Evolutionary conservation across 2,888 invertebrate species (phyloP), one percentile per base, ranked within the genome.

Genomic region (Chesias legatella): DNA sequence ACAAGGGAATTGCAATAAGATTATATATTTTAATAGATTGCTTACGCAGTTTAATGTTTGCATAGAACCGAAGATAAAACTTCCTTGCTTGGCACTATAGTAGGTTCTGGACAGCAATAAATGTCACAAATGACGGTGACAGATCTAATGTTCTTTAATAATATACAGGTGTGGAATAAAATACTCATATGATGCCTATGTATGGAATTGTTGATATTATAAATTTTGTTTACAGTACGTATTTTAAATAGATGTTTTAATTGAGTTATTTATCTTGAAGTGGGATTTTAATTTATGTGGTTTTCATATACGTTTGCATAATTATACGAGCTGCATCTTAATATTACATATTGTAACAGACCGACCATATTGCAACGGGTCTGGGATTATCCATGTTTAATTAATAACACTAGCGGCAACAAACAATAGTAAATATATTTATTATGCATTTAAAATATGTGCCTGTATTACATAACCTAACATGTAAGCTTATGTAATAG

Each of bases 211-310:
- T 17, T 17, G 2, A 17, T 17, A 17, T 3, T 17, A 17, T 17
- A 17, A 17, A 17, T 17, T 17, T 13, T 20, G 9, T 30, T 30
- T 13, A 9, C 17, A 13, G 10, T 22, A 10, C 10, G 10, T 22
- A 9, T 4, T 10, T 10, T 17, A n/a, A 31, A 21, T 27, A 22
- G 0, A 2, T 7, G 29, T 30, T 28, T 34, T 17, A 32, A 39
- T 44, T 28, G 29, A 39, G 43, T 34, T 32, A 31, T 39, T 31
- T 36, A 11, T 32, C 27, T 24, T 24, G 10, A 8, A 13, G 35
- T 44, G 39, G 39, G 39, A 10, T 23, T 34, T 29, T 40, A 40
- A 35, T 44, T 39, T 35, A 43, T 43, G 27, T 34, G 22, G 37
- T 31, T 44, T 35, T 44, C 22, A 43, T 6, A 6, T 23, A 30